A percentile compares a stretch with the other conserved stretches of the same genome.
phyloP scores from a whole-genome alignment of 2,797 vertebrate genomes.

The Eidolon dupreanum region DNA sequence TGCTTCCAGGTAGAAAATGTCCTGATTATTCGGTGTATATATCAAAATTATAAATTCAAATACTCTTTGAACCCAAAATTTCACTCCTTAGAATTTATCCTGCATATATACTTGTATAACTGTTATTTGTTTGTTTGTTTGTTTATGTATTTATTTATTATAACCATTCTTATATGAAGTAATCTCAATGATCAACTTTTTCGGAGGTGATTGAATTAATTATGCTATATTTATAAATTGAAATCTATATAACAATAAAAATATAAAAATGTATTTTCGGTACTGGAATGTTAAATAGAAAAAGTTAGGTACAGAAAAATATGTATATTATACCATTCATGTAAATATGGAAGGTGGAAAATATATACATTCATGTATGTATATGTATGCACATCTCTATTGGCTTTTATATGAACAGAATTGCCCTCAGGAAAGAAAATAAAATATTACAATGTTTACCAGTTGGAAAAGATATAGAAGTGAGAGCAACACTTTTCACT shows the following conservation, averaged over 20 bases:
- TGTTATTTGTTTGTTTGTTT: neutral
- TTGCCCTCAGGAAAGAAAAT: neutral
- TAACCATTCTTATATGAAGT: neutral
- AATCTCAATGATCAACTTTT: neutral
- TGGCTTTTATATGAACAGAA: neutral
- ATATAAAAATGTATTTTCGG: neutral
- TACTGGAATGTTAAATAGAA: neutral
- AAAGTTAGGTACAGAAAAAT: neutral
- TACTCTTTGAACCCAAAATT: neutral
- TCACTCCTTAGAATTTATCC: neutral
- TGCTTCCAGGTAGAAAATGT: neutral
- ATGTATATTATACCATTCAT: neutral
- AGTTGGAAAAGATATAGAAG: neutral
- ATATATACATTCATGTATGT: neutral
- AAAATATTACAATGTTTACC: neutral
- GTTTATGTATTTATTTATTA: neutral
- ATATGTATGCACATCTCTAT: neutral
- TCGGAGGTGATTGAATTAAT: neutral
- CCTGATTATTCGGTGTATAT: neutral
- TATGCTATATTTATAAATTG: neutral
- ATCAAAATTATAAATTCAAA: neutral
- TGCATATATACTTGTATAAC: neutral
- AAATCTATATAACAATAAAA: neutral
- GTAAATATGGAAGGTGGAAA: neutral
- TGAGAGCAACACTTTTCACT: neutral